Conservation (phyloP, 2,797 vertebrate species). For the Taeniopygia guttata region DNA sequence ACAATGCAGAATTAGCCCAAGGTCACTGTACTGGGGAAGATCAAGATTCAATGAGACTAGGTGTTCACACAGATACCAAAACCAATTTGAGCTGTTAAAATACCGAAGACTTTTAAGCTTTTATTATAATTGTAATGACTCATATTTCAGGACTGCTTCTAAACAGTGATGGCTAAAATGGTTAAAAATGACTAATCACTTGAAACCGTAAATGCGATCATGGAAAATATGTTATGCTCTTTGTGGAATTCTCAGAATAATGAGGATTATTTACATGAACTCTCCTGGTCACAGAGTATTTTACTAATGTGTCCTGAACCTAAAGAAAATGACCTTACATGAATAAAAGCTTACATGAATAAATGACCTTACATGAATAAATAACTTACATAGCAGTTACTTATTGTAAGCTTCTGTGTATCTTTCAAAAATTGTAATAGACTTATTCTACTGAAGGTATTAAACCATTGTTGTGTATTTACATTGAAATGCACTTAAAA, state of each 20-base stretch:
- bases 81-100: not conserved
- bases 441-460: not conserved
- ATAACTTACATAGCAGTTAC: not conserved
- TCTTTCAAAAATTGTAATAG: not conserved
- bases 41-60: not conserved
- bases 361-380: too few species aligned
- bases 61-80: not conserved
- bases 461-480: not conserved
- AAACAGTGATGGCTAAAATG: not conserved
- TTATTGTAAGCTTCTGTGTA: not conserved
- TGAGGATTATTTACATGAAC: not conserved
- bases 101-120: not conserved
- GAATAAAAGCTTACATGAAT: too few species aligned
- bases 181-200: not conserved
- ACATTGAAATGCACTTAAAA: not conserved
- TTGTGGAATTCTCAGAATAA: not conserved
- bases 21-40: not conserved
- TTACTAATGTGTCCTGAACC: not conserved
- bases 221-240: not conserved
- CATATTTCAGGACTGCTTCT: not conserved
- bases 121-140: not conserved
- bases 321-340: not conserved
- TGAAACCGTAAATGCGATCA: not conserved
- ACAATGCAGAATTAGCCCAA: not conserved
- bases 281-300: not conserved